Conservation (phyloP, 2,797 vertebrate genomes). For the Pagetopsis macropterus region DNA sequence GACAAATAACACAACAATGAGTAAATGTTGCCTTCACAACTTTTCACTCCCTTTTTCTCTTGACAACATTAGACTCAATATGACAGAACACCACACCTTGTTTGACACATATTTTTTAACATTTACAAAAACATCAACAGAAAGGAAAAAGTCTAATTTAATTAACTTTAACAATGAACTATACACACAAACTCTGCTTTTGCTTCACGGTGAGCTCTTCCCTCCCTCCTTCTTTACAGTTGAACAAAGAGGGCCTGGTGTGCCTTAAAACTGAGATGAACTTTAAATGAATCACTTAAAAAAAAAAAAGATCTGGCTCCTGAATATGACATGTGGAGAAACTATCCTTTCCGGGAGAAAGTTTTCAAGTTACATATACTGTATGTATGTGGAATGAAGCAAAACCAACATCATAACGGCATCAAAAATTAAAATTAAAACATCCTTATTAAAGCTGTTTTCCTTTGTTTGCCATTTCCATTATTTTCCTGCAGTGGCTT, state of each 20-base stretch:
- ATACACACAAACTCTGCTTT: not conserved
- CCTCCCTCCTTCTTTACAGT: not conserved
- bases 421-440: not conserved
- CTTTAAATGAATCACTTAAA: not conserved
- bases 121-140: conserved; percentile 31
- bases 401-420: not conserved
- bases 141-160: not conserved
- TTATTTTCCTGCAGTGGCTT: conserved; percentile 36
- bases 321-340: not conserved
- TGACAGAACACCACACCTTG: conserved; percentile 1
- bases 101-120: conserved; percentile 33
- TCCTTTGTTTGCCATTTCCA: conserved; percentile 17
- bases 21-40: conserved; percentile 24
- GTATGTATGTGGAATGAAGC: not conserved
- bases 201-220: not conserved
- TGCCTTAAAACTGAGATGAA: not conserved
- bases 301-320: not conserved
- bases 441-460: conserved; percentile 2
- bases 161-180: not conserved
- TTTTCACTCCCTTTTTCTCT: conserved; percentile 17
- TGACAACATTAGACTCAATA: conserved; percentile 8
- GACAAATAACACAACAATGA: conserved; percentile 31
- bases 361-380: not conserved
- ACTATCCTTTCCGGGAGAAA: not conserved
- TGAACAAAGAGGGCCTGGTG: not conserved